Evolutionary conservation across 2,888 invertebrate species (phyloP), one percentile per base, ranked within the genome.

Genomic region (Heliconius cydno): DNA sequence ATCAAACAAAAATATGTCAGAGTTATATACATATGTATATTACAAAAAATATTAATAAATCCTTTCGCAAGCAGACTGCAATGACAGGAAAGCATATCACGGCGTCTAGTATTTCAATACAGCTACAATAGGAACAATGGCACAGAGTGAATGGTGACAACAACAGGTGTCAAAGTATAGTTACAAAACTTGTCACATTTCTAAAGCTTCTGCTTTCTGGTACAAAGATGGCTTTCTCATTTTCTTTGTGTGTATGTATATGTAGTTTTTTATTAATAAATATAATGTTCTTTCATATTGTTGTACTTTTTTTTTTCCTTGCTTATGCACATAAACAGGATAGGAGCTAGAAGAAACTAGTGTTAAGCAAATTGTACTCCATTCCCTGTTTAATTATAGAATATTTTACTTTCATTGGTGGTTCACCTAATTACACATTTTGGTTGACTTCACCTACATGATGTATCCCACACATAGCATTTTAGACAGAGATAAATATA

Each of bases 81-180:
- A 68, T 68, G 38, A 12, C 2, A 38, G 38, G 13, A 4, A 68
- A n/a, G 68, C 13, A 68, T 41, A n/a, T 68, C 68, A 38, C 13
- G 13, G 5, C 68, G 25, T 68, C 68, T 68, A 68, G n/a, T 72
- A 34, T 72, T 72, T 72, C 57, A 72, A 72, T 72, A n/a, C 65
- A 30, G n/a, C 28, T 30, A 3, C 67, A 38, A 10, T 57, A 9
- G 9, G 25, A 34, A 70, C 52, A 63, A 65, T 75, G 60, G 65
- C 13, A 13, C 12, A 57, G 72, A 52, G 30, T 19, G 57, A 72
- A 57, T 52, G 57, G 72, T 30, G 57, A 57, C 72, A 34, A 70
- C 70, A 70, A 72, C 72, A 72, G 72, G 72, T 72, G 72, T 72
- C 72, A 72, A 72, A 57, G 30, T 72, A 52, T 72, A 72, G 57